These are phyloP conservation scores for Condylostylus longicornis DNA, from an alignment of 1,140 invertebrate species.

Conservation along the genomic window DNA sequence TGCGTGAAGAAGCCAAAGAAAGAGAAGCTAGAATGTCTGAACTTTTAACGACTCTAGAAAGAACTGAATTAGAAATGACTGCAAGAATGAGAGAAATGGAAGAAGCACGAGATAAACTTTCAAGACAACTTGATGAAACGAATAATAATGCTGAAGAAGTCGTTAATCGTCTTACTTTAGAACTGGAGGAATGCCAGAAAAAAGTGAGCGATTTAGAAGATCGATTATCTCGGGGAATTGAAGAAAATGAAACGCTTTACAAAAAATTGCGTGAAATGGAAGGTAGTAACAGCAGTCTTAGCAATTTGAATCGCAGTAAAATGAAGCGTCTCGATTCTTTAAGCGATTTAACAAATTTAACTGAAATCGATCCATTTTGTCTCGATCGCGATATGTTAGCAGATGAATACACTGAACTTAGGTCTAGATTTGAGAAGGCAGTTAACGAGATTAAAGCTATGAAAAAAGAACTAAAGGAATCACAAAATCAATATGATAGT, in stretches of 20 bases:
- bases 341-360: slow-evolving; percentile 64
- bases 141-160: slow-evolving; percentile 32
- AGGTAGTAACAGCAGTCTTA: slow-evolving; percentile 34
- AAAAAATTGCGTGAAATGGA: slow-evolving; percentile 53
- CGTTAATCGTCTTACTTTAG: slow-evolving; percentile 20
- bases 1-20: slow-evolving; percentile 43
- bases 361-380: slow-evolving; percentile 55
- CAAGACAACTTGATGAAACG: slow-evolving; percentile 28
- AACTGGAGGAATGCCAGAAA: slow-evolving; percentile 23
- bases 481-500: slow-evolving; percentile 61
- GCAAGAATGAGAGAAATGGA: slow-evolving; percentile 51
- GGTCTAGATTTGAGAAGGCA: slow-evolving; percentile 62
- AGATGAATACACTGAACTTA: slow-evolving; percentile 62
- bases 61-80: slow-evolving; percentile 53
- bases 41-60: slow-evolving; percentile 46
- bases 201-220: slow-evolving; percentile 32
- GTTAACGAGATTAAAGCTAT: slow-evolving; percentile 66
- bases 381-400: slow-evolving; percentile 61
- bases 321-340: slow-evolving; percentile 60
- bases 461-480: slow-evolving; percentile 65
- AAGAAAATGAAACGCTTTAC: slow-evolving; percentile 63
- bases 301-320: slow-evolving; percentile 29
- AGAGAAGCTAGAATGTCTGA: slow-evolving; percentile 60
- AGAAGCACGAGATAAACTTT: slow-evolving; percentile 27
- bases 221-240: slow-evolving; percentile 45